phyloP scores from a whole-genome alignment of 2,113 vertebrate genomes.

The Neodon shergylaensis region DNA sequence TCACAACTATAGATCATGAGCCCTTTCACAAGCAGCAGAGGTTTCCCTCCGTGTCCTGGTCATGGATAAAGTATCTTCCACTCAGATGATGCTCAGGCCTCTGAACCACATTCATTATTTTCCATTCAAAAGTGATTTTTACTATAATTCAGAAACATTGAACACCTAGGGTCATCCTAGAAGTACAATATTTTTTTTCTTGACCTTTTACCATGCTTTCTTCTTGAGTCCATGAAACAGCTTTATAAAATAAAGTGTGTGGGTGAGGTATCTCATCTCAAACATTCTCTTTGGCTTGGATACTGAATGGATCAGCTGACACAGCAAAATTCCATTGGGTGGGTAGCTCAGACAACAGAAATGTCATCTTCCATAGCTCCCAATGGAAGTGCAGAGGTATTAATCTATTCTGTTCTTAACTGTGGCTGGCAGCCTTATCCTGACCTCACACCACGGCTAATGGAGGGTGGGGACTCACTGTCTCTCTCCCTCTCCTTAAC shows the following conservation, averaged over 20 bases:
- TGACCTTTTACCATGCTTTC: background rate
- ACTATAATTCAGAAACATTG: background rate
- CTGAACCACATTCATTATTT: background rate
- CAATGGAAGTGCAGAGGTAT: background rate
- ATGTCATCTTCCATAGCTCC: background rate
- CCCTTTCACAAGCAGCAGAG: background rate
- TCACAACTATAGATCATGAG: background rate
- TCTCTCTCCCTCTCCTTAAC: background rate
- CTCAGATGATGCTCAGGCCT: background rate
- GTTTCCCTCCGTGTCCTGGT: background rate
- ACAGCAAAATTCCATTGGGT: background rate
- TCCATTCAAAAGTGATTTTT: background rate
- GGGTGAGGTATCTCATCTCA: background rate
- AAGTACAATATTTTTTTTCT: background rate
- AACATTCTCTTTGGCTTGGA: background rate
- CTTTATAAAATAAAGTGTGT: background rate
- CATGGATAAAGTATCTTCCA: background rate
- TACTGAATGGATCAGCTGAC: background rate
- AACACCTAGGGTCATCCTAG: background rate
- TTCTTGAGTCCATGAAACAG: background rate
- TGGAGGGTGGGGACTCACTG: background rate
- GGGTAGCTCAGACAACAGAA: background rate
- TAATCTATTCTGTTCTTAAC: background rate
- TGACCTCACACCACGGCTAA: background rate
- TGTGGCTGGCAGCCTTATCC: background rate